phyloP scores from a whole-genome alignment of 2,888 invertebrate genomes.

The Tethea ocularis region DNA sequence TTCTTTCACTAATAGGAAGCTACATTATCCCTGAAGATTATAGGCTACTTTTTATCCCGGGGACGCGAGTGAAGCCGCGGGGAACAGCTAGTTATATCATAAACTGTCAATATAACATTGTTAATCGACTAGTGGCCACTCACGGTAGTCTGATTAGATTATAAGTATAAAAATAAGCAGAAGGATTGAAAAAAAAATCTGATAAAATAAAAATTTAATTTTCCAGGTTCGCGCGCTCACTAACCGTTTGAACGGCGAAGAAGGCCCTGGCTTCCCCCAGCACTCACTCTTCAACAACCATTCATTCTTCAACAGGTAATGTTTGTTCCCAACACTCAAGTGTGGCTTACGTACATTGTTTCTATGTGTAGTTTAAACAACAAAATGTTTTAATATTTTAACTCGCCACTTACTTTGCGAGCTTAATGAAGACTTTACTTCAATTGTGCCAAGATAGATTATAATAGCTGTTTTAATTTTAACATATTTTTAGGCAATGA shows the following conservation, averaged over 20 bases:
- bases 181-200: neutral
- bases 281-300: slow-evolving; percentile 79
- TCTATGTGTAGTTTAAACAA: slow-evolving; percentile 13
- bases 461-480: neutral
- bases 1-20: no score
- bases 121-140: no score
- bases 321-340: neutral
- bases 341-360: slow-evolving; percentile 23
- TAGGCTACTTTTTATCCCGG: no score
- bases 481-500: neutral
- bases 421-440: neutral
- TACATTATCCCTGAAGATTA: no score
- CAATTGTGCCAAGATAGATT: neutral
- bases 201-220: neutral
- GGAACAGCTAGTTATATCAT: no score
- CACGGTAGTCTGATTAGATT: no score
- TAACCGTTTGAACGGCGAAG: slow-evolving; percentile 92
- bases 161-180: no score
- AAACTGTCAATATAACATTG: no score
- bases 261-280: slow-evolving; percentile 83
- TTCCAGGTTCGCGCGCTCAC: slow-evolving; percentile 91
- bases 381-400: slow-evolving; percentile 2
- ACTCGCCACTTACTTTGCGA: neutral
- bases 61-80: no score
- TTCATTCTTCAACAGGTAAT: slow-evolving; percentile 81